phyloP scores from a whole-genome alignment of 2,113 vertebrate species.

The Chlorocebus sabaeus region DNA sequence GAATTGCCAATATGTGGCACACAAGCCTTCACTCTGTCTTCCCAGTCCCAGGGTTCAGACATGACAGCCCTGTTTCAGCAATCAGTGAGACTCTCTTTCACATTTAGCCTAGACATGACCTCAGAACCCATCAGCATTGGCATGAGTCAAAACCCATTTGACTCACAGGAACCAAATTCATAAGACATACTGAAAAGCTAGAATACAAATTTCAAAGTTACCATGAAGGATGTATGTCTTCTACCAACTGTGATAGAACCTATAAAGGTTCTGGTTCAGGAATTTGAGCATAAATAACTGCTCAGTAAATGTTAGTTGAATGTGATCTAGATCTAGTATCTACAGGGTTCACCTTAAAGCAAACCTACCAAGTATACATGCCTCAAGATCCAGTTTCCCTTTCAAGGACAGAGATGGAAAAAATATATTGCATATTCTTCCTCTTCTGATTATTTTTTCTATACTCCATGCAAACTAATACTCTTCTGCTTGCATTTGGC shows the following conservation, averaged over 20 bases:
- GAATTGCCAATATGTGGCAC: background rate
- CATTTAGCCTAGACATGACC: conserved; percentile 38
- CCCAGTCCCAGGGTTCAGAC: background rate
- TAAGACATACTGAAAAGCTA: background rate
- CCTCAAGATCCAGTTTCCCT: background rate
- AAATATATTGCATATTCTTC: background rate
- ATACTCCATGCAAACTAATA: background rate
- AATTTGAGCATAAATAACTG: no score
- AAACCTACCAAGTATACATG: background rate
- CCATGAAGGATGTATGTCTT: background rate
- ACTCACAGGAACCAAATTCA: conserved; percentile 32
- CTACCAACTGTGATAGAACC: background rate
- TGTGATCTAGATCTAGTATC: no score
- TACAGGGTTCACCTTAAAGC: background rate
- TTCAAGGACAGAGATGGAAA: background rate
- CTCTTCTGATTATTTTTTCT: background rate
- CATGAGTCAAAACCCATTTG: conserved; percentile 25
- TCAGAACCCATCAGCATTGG: conserved; percentile 34
- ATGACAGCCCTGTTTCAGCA: background rate
- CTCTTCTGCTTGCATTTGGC: background rate
- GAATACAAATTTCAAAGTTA: background rate
- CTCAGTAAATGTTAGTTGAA: no score
- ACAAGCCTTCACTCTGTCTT: background rate
- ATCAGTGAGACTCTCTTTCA: background rate
- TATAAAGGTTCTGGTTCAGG: background rate